phyloP scores from a whole-genome alignment of 2,113 vertebrate species.

The Labeo rohita region DNA sequence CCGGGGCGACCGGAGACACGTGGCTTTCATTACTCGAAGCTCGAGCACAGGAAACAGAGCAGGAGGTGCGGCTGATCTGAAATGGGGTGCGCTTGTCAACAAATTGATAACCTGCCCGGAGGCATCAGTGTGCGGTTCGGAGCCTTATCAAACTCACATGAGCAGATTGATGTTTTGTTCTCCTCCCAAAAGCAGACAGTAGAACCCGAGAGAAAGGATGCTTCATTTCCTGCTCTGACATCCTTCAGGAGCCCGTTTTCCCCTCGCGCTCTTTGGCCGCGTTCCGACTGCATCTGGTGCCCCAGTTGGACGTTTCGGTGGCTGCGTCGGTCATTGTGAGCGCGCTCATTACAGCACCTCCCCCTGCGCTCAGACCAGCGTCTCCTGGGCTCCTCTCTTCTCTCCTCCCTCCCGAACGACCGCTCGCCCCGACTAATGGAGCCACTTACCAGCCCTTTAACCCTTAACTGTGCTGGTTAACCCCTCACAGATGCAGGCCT shows the following conservation, averaged over 20 bases:
- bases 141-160: slow-evolving; percentile 64
- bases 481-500: slow-evolving; percentile 74
- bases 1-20: slow-evolving; percentile 21
- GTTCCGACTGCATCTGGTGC: background rate
- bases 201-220: background rate
- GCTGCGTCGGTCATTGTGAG: background rate
- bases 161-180: slow-evolving; percentile 38
- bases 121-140: slow-evolving; percentile 33
- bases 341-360: slow-evolving; percentile 27
- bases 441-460: slow-evolving; percentile 77
- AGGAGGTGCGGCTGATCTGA: slow-evolving; percentile 67
- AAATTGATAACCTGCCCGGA: slow-evolving; percentile 50
- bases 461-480: slow-evolving; percentile 76
- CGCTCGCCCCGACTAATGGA: slow-evolving; percentile 72
- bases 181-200: slow-evolving; percentile 36
- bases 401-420: slow-evolving; percentile 2
- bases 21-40: slow-evolving; percentile 52
- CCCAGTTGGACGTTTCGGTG: background rate
- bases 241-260: background rate
- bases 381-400: background rate
- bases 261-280: background rate
- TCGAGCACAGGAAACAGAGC: background rate
- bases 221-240: slow-evolving; percentile 64
- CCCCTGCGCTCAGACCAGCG: background rate
- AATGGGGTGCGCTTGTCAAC: slow-evolving; percentile 55